A percentile compares a stretch with the other conserved stretches of the same genome.
phyloP scores from a whole-genome alignment of 2,113 vertebrate genomes.

The Quiscalus mexicanus region DNA sequence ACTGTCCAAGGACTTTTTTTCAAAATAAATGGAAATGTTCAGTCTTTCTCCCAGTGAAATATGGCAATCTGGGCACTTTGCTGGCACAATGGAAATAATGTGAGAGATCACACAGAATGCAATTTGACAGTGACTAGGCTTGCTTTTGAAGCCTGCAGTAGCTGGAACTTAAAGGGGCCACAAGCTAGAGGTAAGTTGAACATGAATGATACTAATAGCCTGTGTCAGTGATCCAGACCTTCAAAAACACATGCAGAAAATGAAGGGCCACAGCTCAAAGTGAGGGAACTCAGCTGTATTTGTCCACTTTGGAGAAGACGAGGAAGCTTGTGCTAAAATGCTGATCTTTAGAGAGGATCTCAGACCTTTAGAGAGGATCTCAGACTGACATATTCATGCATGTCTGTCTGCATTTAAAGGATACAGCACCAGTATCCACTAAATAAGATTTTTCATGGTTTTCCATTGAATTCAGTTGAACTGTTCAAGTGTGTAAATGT shows the following conservation, averaged over 20 bases:
- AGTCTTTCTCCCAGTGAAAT: not conserved
- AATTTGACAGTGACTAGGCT: fast-evolving
- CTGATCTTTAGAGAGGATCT: not conserved
- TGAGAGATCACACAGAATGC: not conserved
- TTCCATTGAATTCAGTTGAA: not conserved
- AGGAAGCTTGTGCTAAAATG: not conserved
- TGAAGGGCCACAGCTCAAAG: not conserved
- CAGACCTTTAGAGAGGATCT: not conserved
- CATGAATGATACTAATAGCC: not conserved
- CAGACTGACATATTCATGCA: not conserved
- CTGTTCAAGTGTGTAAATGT: not conserved
- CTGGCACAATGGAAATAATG: not conserved
- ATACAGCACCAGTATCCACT: not conserved
- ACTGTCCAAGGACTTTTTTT: not conserved
- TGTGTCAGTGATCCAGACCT: not conserved
- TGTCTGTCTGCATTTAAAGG: not conserved
- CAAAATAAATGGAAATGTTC: not conserved
- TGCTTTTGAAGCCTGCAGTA: not conserved
- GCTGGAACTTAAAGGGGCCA: not conserved
- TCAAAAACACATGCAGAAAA: not conserved
- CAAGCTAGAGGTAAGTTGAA: not conserved
- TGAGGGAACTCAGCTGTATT: not conserved
- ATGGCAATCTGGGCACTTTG: not conserved
- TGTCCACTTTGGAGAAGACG: not conserved
- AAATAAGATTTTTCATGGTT: not conserved